Conservation (phyloP, 2,888 invertebrate genomes). For the Watsonalla binaria region DNA sequence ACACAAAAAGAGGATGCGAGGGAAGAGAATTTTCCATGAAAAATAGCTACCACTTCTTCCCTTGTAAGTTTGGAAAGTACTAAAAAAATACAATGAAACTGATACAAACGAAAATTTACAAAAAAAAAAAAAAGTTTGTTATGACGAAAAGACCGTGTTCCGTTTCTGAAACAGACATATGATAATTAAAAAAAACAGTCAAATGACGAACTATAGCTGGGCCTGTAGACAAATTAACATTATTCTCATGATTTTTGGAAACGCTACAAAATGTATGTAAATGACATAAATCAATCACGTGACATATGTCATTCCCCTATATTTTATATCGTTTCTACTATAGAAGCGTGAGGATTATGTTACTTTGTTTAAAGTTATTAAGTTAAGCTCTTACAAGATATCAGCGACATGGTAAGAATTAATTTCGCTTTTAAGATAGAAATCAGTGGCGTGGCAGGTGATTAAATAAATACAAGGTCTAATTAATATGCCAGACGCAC, state of each 20-base stretch:
- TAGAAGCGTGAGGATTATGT: too few relatives aligned
- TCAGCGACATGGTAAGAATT: constrained; percentile 54
- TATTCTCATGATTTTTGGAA: too few relatives aligned
- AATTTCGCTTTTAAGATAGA: constrained; percentile 64
- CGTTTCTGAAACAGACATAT: too few relatives aligned
- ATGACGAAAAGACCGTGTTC: too few relatives aligned
- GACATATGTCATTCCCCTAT: too few relatives aligned
- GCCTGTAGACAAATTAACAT: too few relatives aligned
- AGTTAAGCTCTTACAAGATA: background rate
- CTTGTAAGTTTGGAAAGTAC: background rate
- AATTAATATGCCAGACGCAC: constrained; percentile 76
- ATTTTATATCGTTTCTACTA: too few relatives aligned
- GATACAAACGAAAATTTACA: background rate
- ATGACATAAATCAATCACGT: too few relatives aligned
- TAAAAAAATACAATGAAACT: background rate
- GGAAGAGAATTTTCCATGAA: background rate
- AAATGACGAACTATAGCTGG: too few relatives aligned
- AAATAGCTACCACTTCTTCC: background rate
- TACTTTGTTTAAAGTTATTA: too few relatives aligned
- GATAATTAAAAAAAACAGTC: too few relatives aligned
- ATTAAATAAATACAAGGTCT: constrained; percentile 74
- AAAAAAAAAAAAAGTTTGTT: background rate
- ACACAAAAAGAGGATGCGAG: background rate
- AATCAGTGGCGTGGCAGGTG: constrained; percentile 67
- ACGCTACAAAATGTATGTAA: too few relatives aligned